phyloP scores from a whole-genome alignment of 2,113 vertebrate species.

The Thermophis baileyi region DNA sequence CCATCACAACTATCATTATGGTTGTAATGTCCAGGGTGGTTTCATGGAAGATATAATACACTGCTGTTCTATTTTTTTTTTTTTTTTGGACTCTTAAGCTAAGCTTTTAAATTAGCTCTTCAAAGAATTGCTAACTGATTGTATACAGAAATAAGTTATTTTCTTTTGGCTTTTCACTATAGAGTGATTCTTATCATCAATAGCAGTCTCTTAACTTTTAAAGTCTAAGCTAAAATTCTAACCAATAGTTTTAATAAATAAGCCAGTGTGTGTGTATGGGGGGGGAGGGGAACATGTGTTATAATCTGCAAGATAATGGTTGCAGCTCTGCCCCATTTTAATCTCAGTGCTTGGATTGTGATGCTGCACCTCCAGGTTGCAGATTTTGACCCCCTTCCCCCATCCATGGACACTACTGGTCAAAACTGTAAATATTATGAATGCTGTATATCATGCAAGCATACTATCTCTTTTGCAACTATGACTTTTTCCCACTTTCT shows the following conservation, averaged over 20 bases:
- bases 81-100: neutral
- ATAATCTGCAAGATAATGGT: neutral
- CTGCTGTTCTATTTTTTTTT: neutral
- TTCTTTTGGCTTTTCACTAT: neutral
- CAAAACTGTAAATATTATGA: neutral
- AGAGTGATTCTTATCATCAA: neutral
- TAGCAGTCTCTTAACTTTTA: neutral
- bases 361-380: neutral
- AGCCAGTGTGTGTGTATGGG: neutral
- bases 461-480: neutral
- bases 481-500: conserved; percentile 21
- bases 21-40: too few relatives aligned
- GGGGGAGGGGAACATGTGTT: neutral
- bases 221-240: neutral
- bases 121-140: neutral
- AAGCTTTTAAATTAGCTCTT: neutral
- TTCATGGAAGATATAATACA: neutral
- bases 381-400: neutral
- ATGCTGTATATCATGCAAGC: neutral
- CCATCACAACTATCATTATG: too few relatives aligned
- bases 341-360: neutral
- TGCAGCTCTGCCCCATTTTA: neutral
- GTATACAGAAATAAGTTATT: neutral
- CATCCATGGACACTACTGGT: neutral
- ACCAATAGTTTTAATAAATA: neutral